Evolutionary conservation across 2,797 vertebrate species (phyloP), one percentile per base, ranked within the genome.

Genomic region (Poliocrania exsul): DNA sequence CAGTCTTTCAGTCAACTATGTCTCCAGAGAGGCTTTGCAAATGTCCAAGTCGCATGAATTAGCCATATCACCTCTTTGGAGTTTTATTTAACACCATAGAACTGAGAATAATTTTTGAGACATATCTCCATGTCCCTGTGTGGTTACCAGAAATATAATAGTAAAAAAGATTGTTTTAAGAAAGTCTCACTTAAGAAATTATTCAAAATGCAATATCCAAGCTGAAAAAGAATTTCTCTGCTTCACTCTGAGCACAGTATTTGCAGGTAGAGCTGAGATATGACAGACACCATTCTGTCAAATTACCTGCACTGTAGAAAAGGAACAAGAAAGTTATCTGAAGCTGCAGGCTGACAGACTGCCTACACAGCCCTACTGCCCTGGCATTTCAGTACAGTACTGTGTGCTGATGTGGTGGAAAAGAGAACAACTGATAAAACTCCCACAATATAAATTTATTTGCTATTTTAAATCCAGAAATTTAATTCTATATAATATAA

Each of bases 321-420:
- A 71, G 29, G 25, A 91, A 60, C 7, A 62, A 69, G 60, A 87
- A 82, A 87, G 51, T 70, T 90, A 77, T 77, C 87, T 89, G 38
- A 54, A 73, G 79, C 60, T 92, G 78, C 81, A 85, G 64, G 44
- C 67, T 87, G 81, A 31, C 58, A 89, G 58, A 11, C 58, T 77
- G 50, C 35, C 13, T 4, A 58, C 47, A 10, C 72, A 85, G 28
- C 35, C 21, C 16, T 35, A 33, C 47, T 80, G 16, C 15, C 17
- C 74, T 24, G 23, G 11, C 8, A 16, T 61, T 74, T 88, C 46
- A 35, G 62, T 65, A 23, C 21, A 24, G 13, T 37, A 35, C 20
- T 72, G 5, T 72, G 14, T 73, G 58, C 93, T 89, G 74, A 87
- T 5, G 1, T 44, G 56, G 38, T 3, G 0, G 33, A 91, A 92